Conservation (phyloP, 1,140 invertebrate genomes). For the Nasonia vitripennis region DNA sequence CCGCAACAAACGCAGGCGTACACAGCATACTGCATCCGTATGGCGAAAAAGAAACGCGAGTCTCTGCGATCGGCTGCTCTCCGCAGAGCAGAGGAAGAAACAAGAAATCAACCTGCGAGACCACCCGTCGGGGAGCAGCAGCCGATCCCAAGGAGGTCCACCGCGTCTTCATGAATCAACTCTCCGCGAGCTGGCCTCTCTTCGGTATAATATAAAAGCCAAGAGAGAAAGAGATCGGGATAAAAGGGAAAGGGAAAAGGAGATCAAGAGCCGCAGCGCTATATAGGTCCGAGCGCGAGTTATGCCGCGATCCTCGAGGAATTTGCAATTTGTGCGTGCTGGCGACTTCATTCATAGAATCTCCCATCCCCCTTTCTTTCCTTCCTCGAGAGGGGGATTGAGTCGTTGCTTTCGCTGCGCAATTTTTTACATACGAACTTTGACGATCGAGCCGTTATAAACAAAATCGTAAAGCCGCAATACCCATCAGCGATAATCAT, state of each 20-base stretch:
- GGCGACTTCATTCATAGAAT: constrained; percentile 21
- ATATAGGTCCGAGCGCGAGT: background rate
- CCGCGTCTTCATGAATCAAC: constrained; percentile 76
- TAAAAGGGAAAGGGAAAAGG: background rate
- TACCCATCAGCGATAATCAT: background rate
- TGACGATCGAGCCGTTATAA: background rate
- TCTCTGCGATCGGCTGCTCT: background rate
- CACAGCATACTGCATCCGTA: background rate
- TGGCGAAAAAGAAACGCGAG: constrained; percentile 7
- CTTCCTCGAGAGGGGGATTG: background rate
- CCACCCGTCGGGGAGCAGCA: constrained; percentile 72
- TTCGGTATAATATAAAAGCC: constrained; percentile 48
- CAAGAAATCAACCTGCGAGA: constrained; percentile 75
- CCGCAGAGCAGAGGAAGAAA: constrained; percentile 65
- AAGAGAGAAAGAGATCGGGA: background rate
- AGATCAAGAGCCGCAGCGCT: background rate
- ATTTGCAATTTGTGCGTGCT: constrained; percentile 34
- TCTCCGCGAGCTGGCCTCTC: constrained; percentile 55
- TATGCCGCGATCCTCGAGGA: background rate
- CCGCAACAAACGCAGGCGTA: background rate
- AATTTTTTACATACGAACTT: background rate
- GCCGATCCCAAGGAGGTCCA: constrained; percentile 73
- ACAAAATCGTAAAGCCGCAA: background rate
- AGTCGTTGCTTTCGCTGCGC: background rate
- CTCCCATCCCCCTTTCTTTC: background rate